Conservation (phyloP, 2,888 invertebrate genomes). For the Plagodis pulveraria region DNA sequence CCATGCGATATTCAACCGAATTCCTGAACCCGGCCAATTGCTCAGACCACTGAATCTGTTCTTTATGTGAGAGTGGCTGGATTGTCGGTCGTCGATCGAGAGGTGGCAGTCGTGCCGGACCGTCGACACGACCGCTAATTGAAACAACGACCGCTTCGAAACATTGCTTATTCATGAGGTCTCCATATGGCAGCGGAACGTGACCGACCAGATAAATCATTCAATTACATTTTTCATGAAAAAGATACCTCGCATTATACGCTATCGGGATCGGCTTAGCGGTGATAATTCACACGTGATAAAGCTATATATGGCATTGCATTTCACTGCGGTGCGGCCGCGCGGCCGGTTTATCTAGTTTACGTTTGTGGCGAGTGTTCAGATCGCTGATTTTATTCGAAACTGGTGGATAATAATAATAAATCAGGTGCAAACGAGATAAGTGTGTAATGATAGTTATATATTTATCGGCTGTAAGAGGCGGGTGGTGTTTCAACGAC, state of each 20-base stretch:
- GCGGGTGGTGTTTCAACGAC: slow-evolving; percentile 24
- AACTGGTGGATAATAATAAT: slow-evolving; percentile 37
- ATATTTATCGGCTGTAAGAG: slow-evolving; percentile 33
- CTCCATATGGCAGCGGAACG: slow-evolving; percentile 81
- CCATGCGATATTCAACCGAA: slow-evolving; percentile 20
- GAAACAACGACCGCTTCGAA: slow-evolving; percentile 81
- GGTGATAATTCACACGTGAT: slow-evolving; percentile 44
- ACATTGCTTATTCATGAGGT: slow-evolving; percentile 84
- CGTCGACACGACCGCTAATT: slow-evolving; percentile 82
- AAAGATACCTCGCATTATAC: slow-evolving; percentile 48
- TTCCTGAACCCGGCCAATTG: slow-evolving; percentile 29
- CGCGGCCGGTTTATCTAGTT: slow-evolving; percentile 45
- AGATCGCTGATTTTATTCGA: slow-evolving; percentile 36
- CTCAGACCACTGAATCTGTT: slow-evolving; percentile 31
- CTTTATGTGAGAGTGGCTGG: slow-evolving; percentile 45
- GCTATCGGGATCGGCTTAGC: slow-evolving; percentile 41
- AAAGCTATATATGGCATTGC: slow-evolving; percentile 38
- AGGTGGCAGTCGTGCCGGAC: slow-evolving; percentile 64
- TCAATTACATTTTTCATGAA: slow-evolving; percentile 81
- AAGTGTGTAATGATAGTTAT: slow-evolving; percentile 46
- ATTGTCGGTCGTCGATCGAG: slow-evolving; percentile 41
- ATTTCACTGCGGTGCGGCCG: slow-evolving; percentile 38
- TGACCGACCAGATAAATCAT: slow-evolving; percentile 82
- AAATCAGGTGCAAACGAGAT: slow-evolving; percentile 47
- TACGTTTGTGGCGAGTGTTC: slow-evolving; percentile 34